These are phyloP conservation scores for Beroe forskalii DNA, from an alignment of 37 sponge, comb jelly and placozoan genomes.

Conservation along the genomic window DNA sequence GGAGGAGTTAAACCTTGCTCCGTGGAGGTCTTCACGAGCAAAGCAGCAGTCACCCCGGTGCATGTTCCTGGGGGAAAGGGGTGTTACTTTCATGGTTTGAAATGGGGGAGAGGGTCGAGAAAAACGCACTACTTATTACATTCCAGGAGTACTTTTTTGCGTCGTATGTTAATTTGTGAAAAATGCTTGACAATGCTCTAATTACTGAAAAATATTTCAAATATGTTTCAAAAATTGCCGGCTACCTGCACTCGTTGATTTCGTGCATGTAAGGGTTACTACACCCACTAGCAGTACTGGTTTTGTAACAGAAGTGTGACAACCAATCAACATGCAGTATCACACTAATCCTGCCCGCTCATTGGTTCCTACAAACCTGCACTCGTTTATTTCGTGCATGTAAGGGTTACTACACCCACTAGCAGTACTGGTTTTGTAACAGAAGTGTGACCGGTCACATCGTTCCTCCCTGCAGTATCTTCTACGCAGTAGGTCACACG, in stretches of 20 bases:
- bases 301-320: constrained; percentile 54
- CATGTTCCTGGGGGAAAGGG: constrained; percentile 9
- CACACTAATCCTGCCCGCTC: too few species aligned
- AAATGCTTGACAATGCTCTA: too few species aligned
- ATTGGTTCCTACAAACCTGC: too few species aligned
- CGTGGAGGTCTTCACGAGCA: constrained; percentile 46
- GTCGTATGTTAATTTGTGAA: too few species aligned
- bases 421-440: constrained; percentile 35
- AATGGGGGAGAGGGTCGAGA: too few species aligned
- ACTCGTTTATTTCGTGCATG: constrained; percentile 42
- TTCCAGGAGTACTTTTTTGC: too few species aligned
- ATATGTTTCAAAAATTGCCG: too few species aligned
- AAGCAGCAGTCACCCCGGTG: constrained; percentile 52
- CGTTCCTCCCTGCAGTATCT: constrained; percentile 8
- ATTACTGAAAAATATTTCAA: too few species aligned
- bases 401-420: constrained; percentile 61
- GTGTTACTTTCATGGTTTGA: not conserved
- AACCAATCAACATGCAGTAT: too few species aligned
- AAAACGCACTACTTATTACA: too few species aligned
- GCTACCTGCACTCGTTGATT: constrained; percentile 39
- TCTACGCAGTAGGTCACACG: not conserved
- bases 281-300: constrained; percentile 53
- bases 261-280: constrained; percentile 62
- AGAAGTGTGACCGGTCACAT: constrained; percentile 59
- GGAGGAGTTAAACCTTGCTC: not conserved